A percentile compares a stretch with the other conserved stretches of the same genome.
Conservation (phyloP, 2,888 invertebrate genomes). For the Digitonthophagus gazella region DNA sequence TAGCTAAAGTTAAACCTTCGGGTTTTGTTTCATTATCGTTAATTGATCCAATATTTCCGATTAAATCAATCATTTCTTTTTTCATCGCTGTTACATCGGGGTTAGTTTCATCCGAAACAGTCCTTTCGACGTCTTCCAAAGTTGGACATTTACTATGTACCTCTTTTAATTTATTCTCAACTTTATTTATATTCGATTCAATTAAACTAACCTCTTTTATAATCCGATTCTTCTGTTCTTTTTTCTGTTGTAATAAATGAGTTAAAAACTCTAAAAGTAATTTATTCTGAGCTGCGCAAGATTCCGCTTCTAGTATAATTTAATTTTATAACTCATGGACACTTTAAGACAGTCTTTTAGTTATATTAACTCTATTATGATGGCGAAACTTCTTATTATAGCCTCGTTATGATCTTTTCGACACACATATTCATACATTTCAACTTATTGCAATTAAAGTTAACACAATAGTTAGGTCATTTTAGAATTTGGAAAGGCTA, state of each 20-base stretch:
- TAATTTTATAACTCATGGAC: too few species aligned
- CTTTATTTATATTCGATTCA: slow-evolving; percentile 69
- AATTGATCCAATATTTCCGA: slow-evolving; percentile 57
- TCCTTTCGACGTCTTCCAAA: slow-evolving; percentile 55
- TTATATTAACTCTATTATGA: too few species aligned
- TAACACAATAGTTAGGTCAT: too few species aligned
- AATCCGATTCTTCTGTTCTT: slow-evolving; percentile 61
- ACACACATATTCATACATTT: too few species aligned
- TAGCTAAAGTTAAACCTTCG: slow-evolving; percentile 56
- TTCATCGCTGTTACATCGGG: slow-evolving; percentile 56
- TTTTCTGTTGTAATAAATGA: slow-evolving; percentile 72
- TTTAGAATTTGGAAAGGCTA: too few species aligned
- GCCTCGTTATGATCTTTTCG: too few species aligned
- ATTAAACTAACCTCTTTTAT: slow-evolving; percentile 71
- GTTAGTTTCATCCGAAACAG: slow-evolving; percentile 51
- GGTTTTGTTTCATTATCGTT: slow-evolving; percentile 34
- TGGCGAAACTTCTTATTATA: too few species aligned
- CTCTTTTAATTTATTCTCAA: slow-evolving; percentile 63
- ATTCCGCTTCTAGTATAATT: slow-evolving; percentile 84
- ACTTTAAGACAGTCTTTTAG: too few species aligned
- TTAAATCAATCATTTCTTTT: slow-evolving; percentile 57
- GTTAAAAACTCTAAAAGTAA: slow-evolving; percentile 81
- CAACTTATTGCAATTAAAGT: too few species aligned
- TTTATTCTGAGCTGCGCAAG: slow-evolving; percentile 74
- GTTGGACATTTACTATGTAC: slow-evolving; percentile 60